A percentile compares a stretch with the other conserved stretches of the same genome.
Evolutionary conservation across 2,888 invertebrate genomes (phyloP).

Genomic region (Morinoia aosen): DNA sequence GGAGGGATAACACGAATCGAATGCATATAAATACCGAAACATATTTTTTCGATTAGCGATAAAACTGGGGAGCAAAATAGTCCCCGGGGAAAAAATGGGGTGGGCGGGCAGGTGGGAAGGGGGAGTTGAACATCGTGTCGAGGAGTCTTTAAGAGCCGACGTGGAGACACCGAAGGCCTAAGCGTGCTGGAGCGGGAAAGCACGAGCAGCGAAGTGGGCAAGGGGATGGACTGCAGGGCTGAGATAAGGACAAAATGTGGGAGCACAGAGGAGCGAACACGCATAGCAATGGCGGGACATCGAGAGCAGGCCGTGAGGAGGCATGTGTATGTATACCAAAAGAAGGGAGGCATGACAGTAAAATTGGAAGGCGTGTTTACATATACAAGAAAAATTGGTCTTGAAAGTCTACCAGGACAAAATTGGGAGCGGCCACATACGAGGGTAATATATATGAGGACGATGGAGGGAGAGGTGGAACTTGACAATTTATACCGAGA

Average conservation of each 20-base stretch:
- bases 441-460: background rate
- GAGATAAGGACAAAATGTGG: slow-evolving; percentile 17
- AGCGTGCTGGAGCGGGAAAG: slow-evolving; percentile 23
- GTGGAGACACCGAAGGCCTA: slow-evolving; percentile 35
- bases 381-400: background rate
- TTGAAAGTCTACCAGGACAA: background rate
- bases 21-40: background rate
- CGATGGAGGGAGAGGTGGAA: background rate
- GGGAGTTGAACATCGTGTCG: background rate
- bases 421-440: background rate
- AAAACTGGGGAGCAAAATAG: slow-evolving; percentile 8
- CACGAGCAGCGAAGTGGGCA: background rate
- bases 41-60: background rate
- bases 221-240: background rate
- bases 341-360: slow-evolving; percentile 1
- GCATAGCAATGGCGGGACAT: slow-evolving; percentile 6
- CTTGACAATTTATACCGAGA: background rate
- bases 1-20: background rate
- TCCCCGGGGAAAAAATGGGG: background rate
- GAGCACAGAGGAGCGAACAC: slow-evolving; percentile 3
- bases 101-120: background rate
- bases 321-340: slow-evolving; percentile 13
- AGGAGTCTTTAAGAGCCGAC: background rate
- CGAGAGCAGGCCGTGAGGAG: slow-evolving; percentile 19
- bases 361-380: background rate